Conservation (phyloP, 64 coral and sea anemone species). For the Montipora cactus region DNA sequence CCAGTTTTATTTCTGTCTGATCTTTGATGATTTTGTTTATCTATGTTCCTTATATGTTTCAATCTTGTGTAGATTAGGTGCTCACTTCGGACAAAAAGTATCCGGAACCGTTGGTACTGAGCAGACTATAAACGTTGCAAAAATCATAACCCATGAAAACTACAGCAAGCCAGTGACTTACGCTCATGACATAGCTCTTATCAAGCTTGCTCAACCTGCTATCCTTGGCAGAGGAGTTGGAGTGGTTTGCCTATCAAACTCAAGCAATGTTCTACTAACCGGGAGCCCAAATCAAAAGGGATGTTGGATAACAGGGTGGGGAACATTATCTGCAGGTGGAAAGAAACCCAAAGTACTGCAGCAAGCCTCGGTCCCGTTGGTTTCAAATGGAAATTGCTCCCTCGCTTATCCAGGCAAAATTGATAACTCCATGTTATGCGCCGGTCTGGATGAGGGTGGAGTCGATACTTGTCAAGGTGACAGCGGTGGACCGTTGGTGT, state of each 20-base stretch:
- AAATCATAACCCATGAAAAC: slow-evolving; percentile 58
- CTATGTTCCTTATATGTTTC: too few species aligned
- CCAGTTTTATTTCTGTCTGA: too few species aligned
- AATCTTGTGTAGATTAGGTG: slow-evolving; percentile 37
- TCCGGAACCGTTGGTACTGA: slow-evolving; percentile 22
- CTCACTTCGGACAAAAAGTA: slow-evolving; percentile 43
- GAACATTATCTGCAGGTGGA: slow-evolving; percentile 29
- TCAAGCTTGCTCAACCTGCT: slow-evolving; percentile 44
- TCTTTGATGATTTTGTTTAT: too few species aligned
- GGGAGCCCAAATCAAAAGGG: not conserved
- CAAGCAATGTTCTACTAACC: not conserved
- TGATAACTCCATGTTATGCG: slow-evolving; percentile 31
- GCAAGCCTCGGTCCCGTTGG: slow-evolving; percentile 66
- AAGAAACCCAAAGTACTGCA: slow-evolving; percentile 26
- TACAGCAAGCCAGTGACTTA: not conserved
- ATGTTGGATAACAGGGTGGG: slow-evolving; percentile 71
- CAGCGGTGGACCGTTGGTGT: slow-evolving; percentile 19
- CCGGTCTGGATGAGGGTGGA: not conserved
- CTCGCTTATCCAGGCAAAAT: slow-evolving; percentile 4
- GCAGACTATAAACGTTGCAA: slow-evolving; percentile 42
- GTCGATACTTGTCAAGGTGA: slow-evolving; percentile 41
- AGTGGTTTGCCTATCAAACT: slow-evolving; percentile 23
- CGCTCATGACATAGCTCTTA: slow-evolving; percentile 60
- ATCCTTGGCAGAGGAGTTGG: slow-evolving; percentile 1
- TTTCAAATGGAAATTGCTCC: slow-evolving; percentile 18